Conservation (phyloP, 2,797 vertebrate genomes). For the Neopelma chrysocephalum region DNA sequence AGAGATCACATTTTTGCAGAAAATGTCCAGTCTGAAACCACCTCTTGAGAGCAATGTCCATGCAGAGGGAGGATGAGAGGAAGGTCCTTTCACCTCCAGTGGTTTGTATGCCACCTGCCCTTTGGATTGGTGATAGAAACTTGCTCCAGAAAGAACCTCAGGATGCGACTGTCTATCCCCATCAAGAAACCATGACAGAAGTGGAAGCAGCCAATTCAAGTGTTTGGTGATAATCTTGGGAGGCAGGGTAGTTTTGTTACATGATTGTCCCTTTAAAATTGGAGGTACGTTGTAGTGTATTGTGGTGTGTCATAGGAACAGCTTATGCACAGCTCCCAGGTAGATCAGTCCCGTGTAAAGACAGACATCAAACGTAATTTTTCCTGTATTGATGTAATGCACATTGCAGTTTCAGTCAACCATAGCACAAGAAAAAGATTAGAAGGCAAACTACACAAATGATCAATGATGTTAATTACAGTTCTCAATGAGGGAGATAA, state of each 20-base stretch:
- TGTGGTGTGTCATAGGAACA: neutral
- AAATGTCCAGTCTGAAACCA: neutral
- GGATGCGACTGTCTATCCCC: neutral
- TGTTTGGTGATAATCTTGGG: neutral
- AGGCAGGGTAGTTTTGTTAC: neutral
- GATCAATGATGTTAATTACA: constrained; percentile 38
- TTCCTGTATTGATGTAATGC: neutral
- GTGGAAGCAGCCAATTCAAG: neutral
- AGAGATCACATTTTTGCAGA: neutral
- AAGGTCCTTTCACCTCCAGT: neutral
- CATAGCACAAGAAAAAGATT: neutral
- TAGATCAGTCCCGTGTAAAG: neutral
- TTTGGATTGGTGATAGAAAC: neutral
- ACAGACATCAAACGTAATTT: neutral
- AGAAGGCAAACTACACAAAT: neutral
- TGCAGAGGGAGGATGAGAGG: neutral
- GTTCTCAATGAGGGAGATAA: constrained; percentile 21
- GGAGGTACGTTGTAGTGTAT: neutral
- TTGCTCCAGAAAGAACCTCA: neutral
- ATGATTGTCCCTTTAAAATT: neutral
- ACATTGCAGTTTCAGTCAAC: neutral
- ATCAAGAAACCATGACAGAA: neutral
- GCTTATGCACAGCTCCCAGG: neutral
- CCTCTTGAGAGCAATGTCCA: neutral
- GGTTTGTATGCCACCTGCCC: neutral